Conservation (phyloP, 2,113 vertebrate genomes). For the Charadrius vociferus region DNA sequence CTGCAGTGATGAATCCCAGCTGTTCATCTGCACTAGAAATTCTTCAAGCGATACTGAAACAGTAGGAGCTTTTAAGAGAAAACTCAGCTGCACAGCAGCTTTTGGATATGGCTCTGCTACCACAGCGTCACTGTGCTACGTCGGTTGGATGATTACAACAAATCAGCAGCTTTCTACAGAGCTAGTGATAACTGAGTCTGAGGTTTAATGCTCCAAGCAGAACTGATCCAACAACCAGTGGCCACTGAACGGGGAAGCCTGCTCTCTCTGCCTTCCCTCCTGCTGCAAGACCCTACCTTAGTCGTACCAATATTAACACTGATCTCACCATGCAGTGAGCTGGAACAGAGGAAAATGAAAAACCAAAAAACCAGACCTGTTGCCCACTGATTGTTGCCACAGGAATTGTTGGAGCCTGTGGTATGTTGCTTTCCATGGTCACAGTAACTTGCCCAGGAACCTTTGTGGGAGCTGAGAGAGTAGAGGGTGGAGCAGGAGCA, state of each 20-base stretch:
- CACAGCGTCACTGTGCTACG: not conserved
- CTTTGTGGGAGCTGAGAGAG: slow-evolving; percentile 87
- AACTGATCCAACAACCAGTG: not conserved
- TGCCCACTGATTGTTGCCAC: slow-evolving; percentile 98
- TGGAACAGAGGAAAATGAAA: not conserved
- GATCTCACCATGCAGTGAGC: not conserved
- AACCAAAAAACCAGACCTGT: slow-evolving; percentile 78
- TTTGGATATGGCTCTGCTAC: not conserved
- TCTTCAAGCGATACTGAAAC: not conserved
- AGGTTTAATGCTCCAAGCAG: not conserved
- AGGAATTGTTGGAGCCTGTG: slow-evolving; percentile 91
- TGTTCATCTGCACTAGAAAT: not conserved
- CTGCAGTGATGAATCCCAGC: not conserved
- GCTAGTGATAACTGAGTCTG: not conserved
- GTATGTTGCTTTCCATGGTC: slow-evolving; percentile 90
- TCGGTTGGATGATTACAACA: not conserved
- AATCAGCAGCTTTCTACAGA: not conserved
- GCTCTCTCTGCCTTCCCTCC: not conserved
- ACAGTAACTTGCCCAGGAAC: slow-evolving; percentile 93
- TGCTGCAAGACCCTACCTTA: not conserved
- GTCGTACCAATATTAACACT: accelerated
- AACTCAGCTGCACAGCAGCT: not conserved
- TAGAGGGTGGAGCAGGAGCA: slow-evolving; percentile 93
- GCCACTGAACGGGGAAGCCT: not conserved
- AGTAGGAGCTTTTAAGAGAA: not conserved